Base-by-base conservation (phyloP, 2,888 invertebrate species). In the Orchestes rusci region DNA sequence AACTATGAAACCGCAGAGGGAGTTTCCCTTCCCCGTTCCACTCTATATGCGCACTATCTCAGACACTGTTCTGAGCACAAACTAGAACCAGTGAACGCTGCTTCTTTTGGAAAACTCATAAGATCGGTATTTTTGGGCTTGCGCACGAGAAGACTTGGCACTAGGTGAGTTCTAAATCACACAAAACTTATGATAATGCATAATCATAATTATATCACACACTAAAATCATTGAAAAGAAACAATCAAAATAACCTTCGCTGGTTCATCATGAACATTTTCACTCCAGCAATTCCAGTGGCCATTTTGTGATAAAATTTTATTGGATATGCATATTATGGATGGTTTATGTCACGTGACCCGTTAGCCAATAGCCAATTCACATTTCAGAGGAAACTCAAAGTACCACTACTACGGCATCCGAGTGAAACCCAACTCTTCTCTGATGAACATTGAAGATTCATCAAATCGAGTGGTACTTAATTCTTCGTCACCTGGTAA, bases 351-450 rank as follows among this genome's bases (percentile, higher is more conserved):
- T n/a, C n/a, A n/a, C n/a, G n/a, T n/a, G n/a, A n/a, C n/a, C n/a
- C n/a, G n/a, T n/a, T n/a, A n/a, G n/a, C n/a, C n/a, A n/a, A n/a
- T n/a, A n/a, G n/a, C n/a, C n/a, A n/a, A n/a, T n/a, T n/a, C n/a
- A n/a, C n/a, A n/a, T n/a, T 67, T 68, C 64, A 84, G 91, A 59
- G 96, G 96, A 23, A 96, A 97, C 72, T 96, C 95, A 18, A 97
- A 96, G 69, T 99, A 99, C 68, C 99, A 99, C 73, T 99, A 99
- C 71, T 97, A 99, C 73, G 99, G 99, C n/a, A 97, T 99, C 55
- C 79, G 97, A 23, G 89, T 96, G 43, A 96, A 96, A 69, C 88
- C 90, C 0, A 84, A 79, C 44, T 91, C 91, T 2, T 74, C 80
- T 5, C 66, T 91, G 50, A 78, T 76, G 56, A 74, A 75, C 50